Evolutionary conservation across 2,888 invertebrate genomes (phyloP).

Genomic region (Carterocephalus palaemon): DNA sequence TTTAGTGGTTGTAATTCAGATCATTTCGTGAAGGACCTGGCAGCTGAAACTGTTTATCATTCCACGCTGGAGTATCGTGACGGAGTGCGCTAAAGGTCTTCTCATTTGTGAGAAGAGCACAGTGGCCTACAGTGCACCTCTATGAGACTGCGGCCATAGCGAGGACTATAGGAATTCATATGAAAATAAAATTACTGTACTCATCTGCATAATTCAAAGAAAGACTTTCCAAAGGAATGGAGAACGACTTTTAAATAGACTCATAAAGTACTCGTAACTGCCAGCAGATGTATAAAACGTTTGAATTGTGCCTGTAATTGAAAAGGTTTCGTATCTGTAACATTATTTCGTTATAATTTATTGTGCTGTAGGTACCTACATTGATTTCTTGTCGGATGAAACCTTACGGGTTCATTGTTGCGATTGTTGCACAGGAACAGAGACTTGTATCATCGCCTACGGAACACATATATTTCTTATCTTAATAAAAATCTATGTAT

Average conservation of each 20-base stretch:
- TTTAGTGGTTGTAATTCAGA: too few species aligned
- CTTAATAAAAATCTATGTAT: too few species aligned
- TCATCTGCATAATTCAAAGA: conserved; percentile 6
- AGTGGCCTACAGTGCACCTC: too few species aligned
- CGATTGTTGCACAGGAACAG: too few species aligned
- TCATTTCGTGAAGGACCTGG: too few species aligned
- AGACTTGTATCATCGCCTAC: too few species aligned
- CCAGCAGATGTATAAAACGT: conserved; percentile 5
- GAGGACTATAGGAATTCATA: conserved; percentile 1
- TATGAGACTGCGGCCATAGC: too few species aligned
- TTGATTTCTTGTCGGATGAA: neutral
- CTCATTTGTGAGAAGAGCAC: too few species aligned
- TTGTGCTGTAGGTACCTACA: conserved; percentile 13
- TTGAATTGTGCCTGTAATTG: conserved; percentile 18
- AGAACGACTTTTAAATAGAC: conserved; percentile 8
- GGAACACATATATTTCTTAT: too few species aligned
- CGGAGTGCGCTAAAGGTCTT: too few species aligned
- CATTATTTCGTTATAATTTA: conserved; percentile 11
- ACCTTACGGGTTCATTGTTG: conserved; percentile 36
- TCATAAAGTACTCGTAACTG: conserved; percentile 5
- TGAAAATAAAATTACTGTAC: conserved; percentile 2
- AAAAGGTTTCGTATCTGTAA: conserved; percentile 7
- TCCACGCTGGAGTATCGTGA: too few species aligned
- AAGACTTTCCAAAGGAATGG: conserved; percentile 9
- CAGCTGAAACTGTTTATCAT: too few species aligned